Base-by-base conservation (phyloP, 2,888 invertebrate species). In the Rutpela maculata region DNA sequence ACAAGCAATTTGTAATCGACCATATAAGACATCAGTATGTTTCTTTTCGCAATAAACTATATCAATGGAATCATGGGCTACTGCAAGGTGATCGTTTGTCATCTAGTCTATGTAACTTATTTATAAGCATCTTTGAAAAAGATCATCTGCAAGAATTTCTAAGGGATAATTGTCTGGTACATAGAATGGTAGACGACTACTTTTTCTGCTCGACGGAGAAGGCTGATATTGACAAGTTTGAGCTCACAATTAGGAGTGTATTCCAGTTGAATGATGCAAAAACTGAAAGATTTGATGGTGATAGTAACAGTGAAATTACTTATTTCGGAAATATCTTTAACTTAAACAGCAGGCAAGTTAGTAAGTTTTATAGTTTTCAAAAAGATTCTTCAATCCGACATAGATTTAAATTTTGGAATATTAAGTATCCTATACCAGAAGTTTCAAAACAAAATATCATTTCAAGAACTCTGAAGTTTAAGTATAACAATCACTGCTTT, bases 51-150 rank as follows among this genome's bases (percentile, higher is more conserved):
- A 81, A 78, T 43, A 82, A 79, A 43, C 38, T 80, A 10, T 83
- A 76, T 18, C 57, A 74, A 57, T 85, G 85, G 85, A 80, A 80
- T 26, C 83, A 82, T 62, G 85, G 85, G 17, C 68, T 85, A 19
- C 75, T 85, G 31, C 85, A 85, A 72, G 84, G 85, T 18, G 84
- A 85, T 69, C 79, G 77, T 35, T 67, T 85, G 5, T 85, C 84
- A 12, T 69, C 82, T 15, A 63, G 78, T 57, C 75, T 85, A 19
- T 85, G 84, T 69, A 81, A 83, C 26, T 57, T 85, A 12, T 83
- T 79, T 65, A 80, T 83, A 63, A 76, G 81, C 15, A 26, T 74
- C 50, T 67, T 80, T n/a, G 81, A 84, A 22, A 78, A 77, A 38
- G 56, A 69, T 35, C 68, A 81, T 63, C 73, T 81, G 11, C 3